A percentile compares a stretch with the other conserved stretches of the same genome.
Conservation (phyloP, 2,113 vertebrate species). For the Podarcis cretensis region DNA sequence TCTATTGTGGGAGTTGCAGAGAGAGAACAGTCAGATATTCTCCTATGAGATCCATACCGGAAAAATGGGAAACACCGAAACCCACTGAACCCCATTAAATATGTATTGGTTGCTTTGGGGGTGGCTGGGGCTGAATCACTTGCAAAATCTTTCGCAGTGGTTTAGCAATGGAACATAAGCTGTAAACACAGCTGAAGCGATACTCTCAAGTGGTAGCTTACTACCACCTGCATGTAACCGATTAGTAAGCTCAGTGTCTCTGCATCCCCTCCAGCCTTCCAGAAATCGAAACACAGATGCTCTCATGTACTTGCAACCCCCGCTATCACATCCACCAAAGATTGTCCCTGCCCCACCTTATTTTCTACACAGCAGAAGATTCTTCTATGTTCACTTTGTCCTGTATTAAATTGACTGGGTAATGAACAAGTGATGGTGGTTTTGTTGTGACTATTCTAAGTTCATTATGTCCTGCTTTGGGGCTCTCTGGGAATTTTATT, state of each 20-base stretch:
- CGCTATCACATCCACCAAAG: background rate
- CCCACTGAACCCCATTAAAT: slow-evolving; percentile 52
- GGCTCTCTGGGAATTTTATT: too few relatives aligned
- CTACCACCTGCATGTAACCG: background rate
- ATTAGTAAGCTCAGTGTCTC: background rate
- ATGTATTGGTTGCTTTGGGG: slow-evolving; percentile 44
- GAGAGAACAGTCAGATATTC: slow-evolving; percentile 47
- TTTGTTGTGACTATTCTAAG: too few relatives aligned
- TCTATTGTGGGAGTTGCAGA: background rate
- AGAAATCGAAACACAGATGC: background rate
- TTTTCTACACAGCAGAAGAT: too few relatives aligned
- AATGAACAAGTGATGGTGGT: too few relatives aligned
- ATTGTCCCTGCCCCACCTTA: background rate
- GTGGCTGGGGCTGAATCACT: too few relatives aligned
- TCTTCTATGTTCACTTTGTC: too few relatives aligned
- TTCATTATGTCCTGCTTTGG: too few relatives aligned
- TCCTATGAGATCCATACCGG: slow-evolving; percentile 47
- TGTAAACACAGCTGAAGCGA: too few relatives aligned
- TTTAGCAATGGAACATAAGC: too few relatives aligned
- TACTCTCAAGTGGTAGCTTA: background rate
- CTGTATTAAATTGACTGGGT: too few relatives aligned
- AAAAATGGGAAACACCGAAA: slow-evolving; percentile 36
- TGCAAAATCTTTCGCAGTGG: too few relatives aligned
- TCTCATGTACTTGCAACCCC: background rate
- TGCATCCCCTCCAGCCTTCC: background rate